Evolutionary conservation across 92 coral and sea anemone species (phyloP).

Genomic region (Plumapathes pennacea): DNA sequence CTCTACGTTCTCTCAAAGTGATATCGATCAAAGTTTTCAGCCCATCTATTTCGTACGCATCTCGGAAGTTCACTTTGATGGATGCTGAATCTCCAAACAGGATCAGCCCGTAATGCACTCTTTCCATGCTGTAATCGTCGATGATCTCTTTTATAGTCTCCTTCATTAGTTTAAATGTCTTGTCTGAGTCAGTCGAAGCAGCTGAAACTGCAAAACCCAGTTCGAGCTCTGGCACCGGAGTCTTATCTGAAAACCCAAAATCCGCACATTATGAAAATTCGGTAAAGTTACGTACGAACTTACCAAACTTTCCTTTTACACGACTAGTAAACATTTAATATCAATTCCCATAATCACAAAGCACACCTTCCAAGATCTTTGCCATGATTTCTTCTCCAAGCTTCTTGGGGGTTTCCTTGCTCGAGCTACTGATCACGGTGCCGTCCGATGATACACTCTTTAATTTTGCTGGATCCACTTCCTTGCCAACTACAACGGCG

Average conservation of each 20-base stretch:
- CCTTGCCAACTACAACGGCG: slow-evolving; percentile 53
- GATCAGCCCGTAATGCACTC: slow-evolving; percentile 62
- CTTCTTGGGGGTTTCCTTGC: slow-evolving; percentile 49
- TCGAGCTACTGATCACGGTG: slow-evolving; percentile 48
- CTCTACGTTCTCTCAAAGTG: slow-evolving; percentile 18
- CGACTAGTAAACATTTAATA: too few relatives aligned
- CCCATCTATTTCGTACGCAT: slow-evolving; percentile 1
- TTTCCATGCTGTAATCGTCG: slow-evolving; percentile 55
- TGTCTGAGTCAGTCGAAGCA: slow-evolving; percentile 42
- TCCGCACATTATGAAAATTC: too few relatives aligned
- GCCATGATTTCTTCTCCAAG: slow-evolving; percentile 36
- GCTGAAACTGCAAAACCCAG: slow-evolving; percentile 74
- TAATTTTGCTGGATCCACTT: slow-evolving; percentile 33
- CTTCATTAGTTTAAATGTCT: slow-evolving; percentile 67
- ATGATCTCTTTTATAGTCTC: slow-evolving; percentile 54
- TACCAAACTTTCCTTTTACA: too few relatives aligned
- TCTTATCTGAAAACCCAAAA: slow-evolving; percentile 6
- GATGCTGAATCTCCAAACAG: slow-evolving; percentile 57
- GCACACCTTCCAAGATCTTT: slow-evolving; percentile 38
- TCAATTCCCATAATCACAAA: too few relatives aligned
- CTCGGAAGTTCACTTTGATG: slow-evolving; percentile 1
- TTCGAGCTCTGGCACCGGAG: slow-evolving; percentile 51
- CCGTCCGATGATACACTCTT: slow-evolving; percentile 37
- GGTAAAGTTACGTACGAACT: too few relatives aligned
- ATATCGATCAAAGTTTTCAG: slow-evolving; percentile 1